Conservation (phyloP, 1,140 invertebrate genomes). For the Drosophila kohkoa region DNA sequence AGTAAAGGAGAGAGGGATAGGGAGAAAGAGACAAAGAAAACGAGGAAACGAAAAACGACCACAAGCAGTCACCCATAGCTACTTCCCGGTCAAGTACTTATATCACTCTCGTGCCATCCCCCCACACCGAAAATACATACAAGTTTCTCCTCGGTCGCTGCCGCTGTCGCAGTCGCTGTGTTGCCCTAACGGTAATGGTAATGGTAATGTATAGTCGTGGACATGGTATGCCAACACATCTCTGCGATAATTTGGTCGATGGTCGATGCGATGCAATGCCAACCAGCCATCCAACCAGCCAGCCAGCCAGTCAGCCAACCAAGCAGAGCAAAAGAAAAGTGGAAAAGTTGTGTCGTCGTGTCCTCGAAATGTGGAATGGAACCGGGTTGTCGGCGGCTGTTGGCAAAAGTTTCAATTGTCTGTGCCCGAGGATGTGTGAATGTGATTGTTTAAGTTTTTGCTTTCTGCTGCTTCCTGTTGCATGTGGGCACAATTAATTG, state of each 20-base stretch:
- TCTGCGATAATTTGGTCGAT: constrained; percentile 47
- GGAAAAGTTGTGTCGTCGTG: constrained; percentile 36
- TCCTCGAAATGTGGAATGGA: constrained; percentile 62
- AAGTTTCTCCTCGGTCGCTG: constrained; percentile 1
- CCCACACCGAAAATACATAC: constrained; percentile 4
- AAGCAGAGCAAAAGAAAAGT: constrained; percentile 52
- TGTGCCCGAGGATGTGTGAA: constrained; percentile 73
- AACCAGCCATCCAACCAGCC: constrained; percentile 10
- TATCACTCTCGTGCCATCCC: constrained; percentile 5
- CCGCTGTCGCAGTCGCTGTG: not conserved
- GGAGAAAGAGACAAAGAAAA: not conserved
- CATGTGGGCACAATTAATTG: constrained; percentile 72
- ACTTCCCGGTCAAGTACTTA: constrained; percentile 52
- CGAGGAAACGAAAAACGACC: constrained; percentile 43
- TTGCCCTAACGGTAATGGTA: constrained; percentile 20
- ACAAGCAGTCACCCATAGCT: constrained; percentile 54
- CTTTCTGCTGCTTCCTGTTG: constrained; percentile 65
- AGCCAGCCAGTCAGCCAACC: constrained; percentile 1
- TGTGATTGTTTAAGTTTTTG: constrained; percentile 74
- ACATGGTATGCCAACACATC: constrained; percentile 40
- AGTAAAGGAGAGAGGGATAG: not conserved
- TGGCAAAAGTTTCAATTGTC: constrained; percentile 77
- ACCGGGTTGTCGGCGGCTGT: constrained; percentile 55
- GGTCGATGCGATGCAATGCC: constrained; percentile 46
- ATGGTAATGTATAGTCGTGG: constrained; percentile 34